phyloP scores from a whole-genome alignment of 2,888 invertebrate species.

The Ormyrus rosae region DNA sequence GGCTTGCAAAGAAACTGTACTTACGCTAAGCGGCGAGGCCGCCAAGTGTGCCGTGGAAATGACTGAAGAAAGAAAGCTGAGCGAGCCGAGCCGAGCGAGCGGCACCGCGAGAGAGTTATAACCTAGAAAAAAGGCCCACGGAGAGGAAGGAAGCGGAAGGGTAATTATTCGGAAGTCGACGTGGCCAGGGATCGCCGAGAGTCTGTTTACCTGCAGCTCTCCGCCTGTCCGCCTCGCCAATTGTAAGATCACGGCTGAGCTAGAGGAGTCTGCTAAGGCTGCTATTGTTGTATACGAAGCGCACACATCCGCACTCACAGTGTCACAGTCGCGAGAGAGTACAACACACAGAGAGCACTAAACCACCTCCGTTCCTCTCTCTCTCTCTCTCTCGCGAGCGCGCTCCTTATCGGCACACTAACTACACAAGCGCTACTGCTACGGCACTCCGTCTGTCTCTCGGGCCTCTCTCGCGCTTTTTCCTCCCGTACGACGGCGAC shows the following conservation, averaged over 20 bases:
- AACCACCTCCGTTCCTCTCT: no score
- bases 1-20: no score
- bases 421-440: no score
- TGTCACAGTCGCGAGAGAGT: no score
- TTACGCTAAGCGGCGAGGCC: background rate
- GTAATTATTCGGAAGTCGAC: slow-evolving; percentile 20
- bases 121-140: slow-evolving; percentile 38
- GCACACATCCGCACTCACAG: background rate
- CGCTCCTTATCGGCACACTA: no score
- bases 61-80: background rate
- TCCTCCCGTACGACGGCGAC: no score
- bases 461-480: no score
- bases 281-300: slow-evolving; percentile 12
- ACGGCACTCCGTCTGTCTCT: no score
- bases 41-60: slow-evolving; percentile 12
- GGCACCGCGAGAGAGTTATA: slow-evolving; percentile 28
- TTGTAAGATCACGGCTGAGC: background rate
- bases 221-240: background rate
- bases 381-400: no score
- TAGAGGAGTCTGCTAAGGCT: background rate
- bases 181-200: background rate
- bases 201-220: background rate
- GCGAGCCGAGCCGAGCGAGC: background rate
- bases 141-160: slow-evolving; percentile 18
- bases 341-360: no score